Percentiles rank a stretch among this genome's conserved stretches.
Conservation (phyloP, 2,113 vertebrate species). For the Protobothrops flavoviridis region DNA sequence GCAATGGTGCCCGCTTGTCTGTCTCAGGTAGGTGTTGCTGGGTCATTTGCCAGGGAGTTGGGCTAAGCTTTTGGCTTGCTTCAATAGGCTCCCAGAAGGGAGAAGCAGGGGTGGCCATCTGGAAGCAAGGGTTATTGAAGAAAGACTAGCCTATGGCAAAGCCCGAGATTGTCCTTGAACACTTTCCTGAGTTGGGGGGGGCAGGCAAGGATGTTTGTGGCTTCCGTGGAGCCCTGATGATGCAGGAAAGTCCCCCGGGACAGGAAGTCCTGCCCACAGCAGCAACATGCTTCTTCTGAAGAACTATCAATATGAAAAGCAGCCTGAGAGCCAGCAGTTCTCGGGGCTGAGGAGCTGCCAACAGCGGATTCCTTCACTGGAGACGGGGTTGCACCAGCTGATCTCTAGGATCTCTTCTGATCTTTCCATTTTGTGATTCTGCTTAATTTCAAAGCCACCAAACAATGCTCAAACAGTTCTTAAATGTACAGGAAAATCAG, state of each 20-base stretch:
- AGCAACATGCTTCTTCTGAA: background rate
- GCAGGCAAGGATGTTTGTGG: background rate
- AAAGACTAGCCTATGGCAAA: background rate
- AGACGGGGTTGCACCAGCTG: background rate
- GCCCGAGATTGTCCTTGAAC: background rate
- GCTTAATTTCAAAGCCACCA: background rate
- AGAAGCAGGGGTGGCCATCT: background rate
- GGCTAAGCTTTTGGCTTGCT: background rate
- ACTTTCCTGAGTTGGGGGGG: background rate
- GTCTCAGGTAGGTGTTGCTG: slow-evolving; percentile 84
- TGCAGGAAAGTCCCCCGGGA: background rate
- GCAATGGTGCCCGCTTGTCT: slow-evolving; percentile 95
- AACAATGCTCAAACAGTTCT: background rate
- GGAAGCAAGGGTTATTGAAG: background rate
- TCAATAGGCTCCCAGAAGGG: background rate
- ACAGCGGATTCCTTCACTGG: background rate
- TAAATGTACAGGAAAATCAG: background rate
- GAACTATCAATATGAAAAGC: background rate
- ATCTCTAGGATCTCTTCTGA: background rate
- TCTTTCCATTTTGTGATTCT: background rate
- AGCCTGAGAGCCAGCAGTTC: background rate
- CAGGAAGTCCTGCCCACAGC: background rate
- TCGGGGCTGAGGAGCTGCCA: background rate
- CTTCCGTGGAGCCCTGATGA: background rate
- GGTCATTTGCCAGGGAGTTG: background rate